Evolutionary conservation across 2,113 vertebrate species (phyloP).

Genomic region (Psilopsiagon aurifrons): DNA sequence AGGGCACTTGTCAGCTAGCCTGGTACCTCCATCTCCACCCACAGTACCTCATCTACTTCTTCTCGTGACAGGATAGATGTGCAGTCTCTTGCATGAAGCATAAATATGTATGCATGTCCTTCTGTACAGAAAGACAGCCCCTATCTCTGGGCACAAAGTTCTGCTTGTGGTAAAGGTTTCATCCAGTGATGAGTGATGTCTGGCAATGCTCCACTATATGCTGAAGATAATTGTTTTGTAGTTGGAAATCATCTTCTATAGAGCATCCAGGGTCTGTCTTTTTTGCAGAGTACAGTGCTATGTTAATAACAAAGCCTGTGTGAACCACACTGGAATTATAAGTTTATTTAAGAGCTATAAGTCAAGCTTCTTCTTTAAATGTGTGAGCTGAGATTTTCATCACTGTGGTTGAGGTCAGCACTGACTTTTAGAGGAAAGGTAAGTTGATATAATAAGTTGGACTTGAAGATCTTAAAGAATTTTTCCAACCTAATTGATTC

Average conservation of each 20-base stretch:
- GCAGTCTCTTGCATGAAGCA: background rate
- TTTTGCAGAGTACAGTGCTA: background rate
- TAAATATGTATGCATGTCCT: fast-evolving
- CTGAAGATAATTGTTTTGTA: background rate
- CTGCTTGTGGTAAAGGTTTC: background rate
- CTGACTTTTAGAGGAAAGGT: background rate
- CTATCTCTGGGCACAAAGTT: background rate
- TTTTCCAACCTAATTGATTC: background rate
- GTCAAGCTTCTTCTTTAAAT: background rate
- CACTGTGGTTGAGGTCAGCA: background rate
- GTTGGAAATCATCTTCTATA: background rate
- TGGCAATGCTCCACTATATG: background rate
- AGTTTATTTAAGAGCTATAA: background rate
- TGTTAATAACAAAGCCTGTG: background rate
- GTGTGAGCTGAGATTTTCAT: background rate
- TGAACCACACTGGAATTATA: background rate
- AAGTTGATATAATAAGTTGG: background rate
- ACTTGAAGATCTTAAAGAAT: background rate
- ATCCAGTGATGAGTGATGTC: too few species aligned
- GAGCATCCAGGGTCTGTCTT: background rate
- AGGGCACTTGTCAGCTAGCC: background rate
- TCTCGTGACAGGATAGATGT: background rate
- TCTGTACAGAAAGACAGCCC: background rate
- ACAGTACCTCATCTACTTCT: background rate
- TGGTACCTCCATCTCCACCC: background rate